These are phyloP conservation scores for Melanostoma mellinum DNA, from an alignment of 2,888 invertebrate genomes.

Conservation along the genomic window DNA sequence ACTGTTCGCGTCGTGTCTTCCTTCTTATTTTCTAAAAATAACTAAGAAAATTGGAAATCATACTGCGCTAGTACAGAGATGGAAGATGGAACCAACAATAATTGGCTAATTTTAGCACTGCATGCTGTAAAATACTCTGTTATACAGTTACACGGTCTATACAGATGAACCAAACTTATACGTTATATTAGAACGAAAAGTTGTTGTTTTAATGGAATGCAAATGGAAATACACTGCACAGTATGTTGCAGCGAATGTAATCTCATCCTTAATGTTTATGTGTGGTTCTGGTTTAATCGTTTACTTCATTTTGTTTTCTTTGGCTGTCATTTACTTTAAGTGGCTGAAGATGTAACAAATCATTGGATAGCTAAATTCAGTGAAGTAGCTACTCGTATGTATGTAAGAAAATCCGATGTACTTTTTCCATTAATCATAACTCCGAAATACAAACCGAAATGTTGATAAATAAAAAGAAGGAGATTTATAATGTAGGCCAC, in stretches of 20 bases:
- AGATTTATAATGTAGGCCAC: constrained; percentile 40
- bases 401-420: constrained; percentile 8
- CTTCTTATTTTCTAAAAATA: constrained; percentile 58
- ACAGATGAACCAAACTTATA: not conserved
- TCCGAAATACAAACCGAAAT: constrained; percentile 12
- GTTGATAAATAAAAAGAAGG: constrained; percentile 15
- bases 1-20: constrained; percentile 16
- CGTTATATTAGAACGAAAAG: constrained; percentile 35
- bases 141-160: constrained; percentile 27
- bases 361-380: not conserved
- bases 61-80: constrained; percentile 27
- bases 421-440: constrained; percentile 47
- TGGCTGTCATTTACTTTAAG: constrained; percentile 25
- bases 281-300: not conserved
- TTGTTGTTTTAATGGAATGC: constrained; percentile 58
- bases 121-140: constrained; percentile 53
- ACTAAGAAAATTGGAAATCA: constrained; percentile 62
- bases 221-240: constrained; percentile 49
- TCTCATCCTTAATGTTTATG: constrained; percentile 12
- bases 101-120: constrained; percentile 68
- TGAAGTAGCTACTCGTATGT: not conserved
- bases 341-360: constrained; percentile 38
- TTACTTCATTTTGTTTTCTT: not conserved
- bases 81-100: constrained; percentile 35
- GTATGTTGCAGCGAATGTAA: not conserved